phyloP scores from a whole-genome alignment of 2,113 vertebrate species.

The Lampris megalopsis region DNA sequence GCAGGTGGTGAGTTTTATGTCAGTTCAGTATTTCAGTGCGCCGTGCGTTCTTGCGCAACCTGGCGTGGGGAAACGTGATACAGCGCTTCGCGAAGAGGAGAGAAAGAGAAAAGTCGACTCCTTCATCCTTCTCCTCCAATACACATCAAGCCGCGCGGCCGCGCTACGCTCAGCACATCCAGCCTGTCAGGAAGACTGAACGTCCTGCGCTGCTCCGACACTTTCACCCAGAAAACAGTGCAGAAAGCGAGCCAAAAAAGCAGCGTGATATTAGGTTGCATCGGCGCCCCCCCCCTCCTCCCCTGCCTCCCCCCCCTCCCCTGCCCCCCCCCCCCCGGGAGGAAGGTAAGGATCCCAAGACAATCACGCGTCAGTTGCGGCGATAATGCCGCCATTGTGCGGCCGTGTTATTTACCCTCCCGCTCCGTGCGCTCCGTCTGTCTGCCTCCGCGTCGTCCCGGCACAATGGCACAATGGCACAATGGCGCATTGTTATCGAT shows the following conservation, averaged over 20 bases:
- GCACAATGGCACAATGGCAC: conserved; percentile 44
- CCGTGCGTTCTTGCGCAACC: not conserved
- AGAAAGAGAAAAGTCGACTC: not conserved
- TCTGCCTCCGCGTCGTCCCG: conserved; percentile 11
- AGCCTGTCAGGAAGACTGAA: conserved; percentile 26
- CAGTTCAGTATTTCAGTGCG: not conserved
- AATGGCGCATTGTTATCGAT: conserved; percentile 55
- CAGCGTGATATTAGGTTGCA: conserved; percentile 20
- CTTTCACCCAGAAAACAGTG: conserved; percentile 6
- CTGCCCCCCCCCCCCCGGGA: too few relatives aligned
- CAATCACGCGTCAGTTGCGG: conserved; percentile 20
- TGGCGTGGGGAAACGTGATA: not conserved
- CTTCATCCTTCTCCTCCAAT: conserved; percentile 13
- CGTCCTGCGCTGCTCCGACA: conserved; percentile 23
- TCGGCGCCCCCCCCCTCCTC: conserved; percentile 3
- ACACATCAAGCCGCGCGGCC: not conserved
- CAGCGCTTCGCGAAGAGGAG: not conserved
- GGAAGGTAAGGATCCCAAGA: conserved; percentile 36
- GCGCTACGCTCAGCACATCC: not conserved
- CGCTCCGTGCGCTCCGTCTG: conserved; percentile 23
- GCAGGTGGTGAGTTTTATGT: not conserved
- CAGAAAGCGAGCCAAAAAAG: not conserved
- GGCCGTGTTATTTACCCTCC: conserved; percentile 39
- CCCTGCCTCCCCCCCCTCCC: too few relatives aligned
- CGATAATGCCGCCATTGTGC: conserved; percentile 55